phyloP scores from a whole-genome alignment of 2,888 invertebrate genomes.

The Drosophila cognata region DNA sequence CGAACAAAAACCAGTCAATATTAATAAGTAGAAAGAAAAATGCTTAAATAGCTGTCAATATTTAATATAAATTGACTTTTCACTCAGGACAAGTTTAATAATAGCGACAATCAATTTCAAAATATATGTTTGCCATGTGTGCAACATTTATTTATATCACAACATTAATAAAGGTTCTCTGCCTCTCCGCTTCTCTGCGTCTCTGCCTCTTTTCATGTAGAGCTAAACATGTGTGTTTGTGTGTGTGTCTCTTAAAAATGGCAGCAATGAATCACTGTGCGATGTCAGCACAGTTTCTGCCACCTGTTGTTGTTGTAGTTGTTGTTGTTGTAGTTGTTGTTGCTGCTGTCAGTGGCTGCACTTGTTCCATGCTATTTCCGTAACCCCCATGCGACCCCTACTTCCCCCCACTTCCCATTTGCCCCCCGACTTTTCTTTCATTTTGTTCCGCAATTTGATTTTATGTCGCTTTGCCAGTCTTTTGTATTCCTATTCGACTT shows the following conservation, averaged over 20 bases:
- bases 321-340: not conserved
- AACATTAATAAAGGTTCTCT: not conserved
- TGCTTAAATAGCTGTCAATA: too few relatives aligned
- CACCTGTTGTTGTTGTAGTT: conserved; percentile 66
- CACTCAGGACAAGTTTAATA: not conserved
- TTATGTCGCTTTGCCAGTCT: conserved; percentile 49
- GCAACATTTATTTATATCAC: conserved; percentile 7
- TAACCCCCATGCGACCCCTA: conserved; percentile 1
- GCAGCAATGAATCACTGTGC: conserved; percentile 34
- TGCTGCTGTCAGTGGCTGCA: conserved; percentile 35
- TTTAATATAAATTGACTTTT: not conserved
- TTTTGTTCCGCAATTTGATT: conserved; percentile 68
- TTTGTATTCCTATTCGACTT: conserved; percentile 32
- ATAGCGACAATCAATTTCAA: not conserved
- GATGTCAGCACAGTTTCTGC: conserved; percentile 18
- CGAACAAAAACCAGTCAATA: too few relatives aligned
- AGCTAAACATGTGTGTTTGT: not conserved
- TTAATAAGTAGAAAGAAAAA: not conserved
- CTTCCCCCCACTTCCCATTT: not conserved
- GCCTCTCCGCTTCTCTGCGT: too few relatives aligned
- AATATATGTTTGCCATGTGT: not conserved
- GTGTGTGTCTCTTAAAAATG: not conserved
- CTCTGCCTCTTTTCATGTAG: not conserved
- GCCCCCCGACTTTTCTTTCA: conserved; percentile 25
- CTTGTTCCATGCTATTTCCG: conserved; percentile 47